These are phyloP conservation scores for Pollenia amentaria DNA, from an alignment of 2,888 invertebrate species.

Conservation along the genomic window DNA sequence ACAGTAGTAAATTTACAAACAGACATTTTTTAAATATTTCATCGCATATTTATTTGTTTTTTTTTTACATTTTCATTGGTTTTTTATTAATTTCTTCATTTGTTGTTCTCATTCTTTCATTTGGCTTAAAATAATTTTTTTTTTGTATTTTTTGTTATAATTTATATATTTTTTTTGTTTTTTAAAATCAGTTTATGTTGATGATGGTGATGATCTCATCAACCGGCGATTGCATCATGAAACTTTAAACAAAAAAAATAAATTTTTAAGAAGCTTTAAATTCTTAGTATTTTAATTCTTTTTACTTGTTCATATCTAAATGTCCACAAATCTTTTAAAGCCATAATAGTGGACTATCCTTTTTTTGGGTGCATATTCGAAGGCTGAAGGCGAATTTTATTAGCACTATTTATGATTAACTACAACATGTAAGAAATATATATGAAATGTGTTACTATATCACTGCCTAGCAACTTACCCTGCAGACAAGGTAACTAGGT, in stretches of 20 bases:
- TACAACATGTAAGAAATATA: no score
- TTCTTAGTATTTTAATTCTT: slow-evolving; percentile 44
- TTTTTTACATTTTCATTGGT: slow-evolving; percentile 26
- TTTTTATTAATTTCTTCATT: slow-evolving; percentile 45
- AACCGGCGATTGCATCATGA: slow-evolving; percentile 69
- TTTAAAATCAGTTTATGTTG: slow-evolving; percentile 58
- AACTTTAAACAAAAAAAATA: slow-evolving; percentile 32
- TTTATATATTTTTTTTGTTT: slow-evolving; percentile 29
- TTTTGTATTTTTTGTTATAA: slow-evolving; percentile 13
- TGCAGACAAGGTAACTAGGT: no score
- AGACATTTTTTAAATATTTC: slow-evolving; percentile 13
- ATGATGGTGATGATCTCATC: slow-evolving; percentile 65
- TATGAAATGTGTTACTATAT: no score
- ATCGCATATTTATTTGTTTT: slow-evolving; percentile 39
- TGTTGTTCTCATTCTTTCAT: slow-evolving; percentile 41
- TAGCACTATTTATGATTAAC: not conserved
- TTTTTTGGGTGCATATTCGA: not conserved
- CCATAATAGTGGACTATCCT: not conserved
- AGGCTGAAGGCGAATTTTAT: not conserved
- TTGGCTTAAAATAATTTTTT: not conserved
- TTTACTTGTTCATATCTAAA: slow-evolving; percentile 7
- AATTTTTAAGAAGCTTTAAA: slow-evolving; percentile 10
- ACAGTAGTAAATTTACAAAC: slow-evolving; percentile 16
- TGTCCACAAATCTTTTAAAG: slow-evolving; percentile 29
- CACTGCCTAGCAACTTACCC: no score